Conservation (phyloP, 2,113 vertebrate genomes). For the Rhea americana region DNA sequence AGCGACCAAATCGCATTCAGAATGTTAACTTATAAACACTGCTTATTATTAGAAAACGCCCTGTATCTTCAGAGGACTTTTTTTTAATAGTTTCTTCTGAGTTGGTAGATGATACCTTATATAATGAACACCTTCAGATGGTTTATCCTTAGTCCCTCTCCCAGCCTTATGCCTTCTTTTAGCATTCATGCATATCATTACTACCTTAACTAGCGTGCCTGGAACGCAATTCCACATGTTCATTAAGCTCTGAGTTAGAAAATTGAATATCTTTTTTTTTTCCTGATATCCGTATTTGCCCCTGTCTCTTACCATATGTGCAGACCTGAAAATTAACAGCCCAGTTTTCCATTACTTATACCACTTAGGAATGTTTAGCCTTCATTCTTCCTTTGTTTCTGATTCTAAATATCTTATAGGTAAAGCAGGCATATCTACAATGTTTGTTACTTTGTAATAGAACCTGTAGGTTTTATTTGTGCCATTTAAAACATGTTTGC, state of each 20-base stretch:
- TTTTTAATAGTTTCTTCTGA: background rate
- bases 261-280: background rate
- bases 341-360: background rate
- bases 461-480: background rate
- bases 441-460: background rate
- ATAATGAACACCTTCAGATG: background rate
- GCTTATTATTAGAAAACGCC: background rate
- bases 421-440: background rate
- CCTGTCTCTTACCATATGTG: background rate
- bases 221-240: background rate
- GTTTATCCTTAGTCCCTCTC: background rate
- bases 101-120: background rate
- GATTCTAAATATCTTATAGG: background rate
- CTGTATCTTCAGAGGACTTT: background rate
- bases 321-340: background rate
- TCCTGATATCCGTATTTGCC: background rate
- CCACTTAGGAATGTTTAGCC: background rate
- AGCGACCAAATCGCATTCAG: background rate
- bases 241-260: background rate
- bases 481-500: background rate
- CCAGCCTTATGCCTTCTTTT: background rate
- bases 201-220: background rate
- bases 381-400: background rate
- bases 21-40: background rate
- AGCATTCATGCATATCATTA: background rate